Base-by-base conservation (phyloP, 1,140 invertebrate genomes). In the Drosophila equinoxialis region DNA sequence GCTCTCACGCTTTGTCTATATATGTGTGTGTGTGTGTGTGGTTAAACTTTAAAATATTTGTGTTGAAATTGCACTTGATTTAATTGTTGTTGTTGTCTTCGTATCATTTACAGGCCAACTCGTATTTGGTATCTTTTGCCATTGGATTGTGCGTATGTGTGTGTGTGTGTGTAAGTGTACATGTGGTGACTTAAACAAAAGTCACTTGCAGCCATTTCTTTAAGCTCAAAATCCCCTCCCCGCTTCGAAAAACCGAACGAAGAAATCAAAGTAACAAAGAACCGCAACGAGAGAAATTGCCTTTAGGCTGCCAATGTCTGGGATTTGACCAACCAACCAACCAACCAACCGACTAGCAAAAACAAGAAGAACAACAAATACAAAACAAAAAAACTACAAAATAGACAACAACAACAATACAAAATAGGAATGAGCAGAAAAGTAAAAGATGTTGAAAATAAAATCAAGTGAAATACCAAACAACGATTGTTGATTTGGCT, bases 11-110 rank as follows among this genome's bases (percentile, higher is more conserved):
- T 13, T 39, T 39, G 33, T 55, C 45, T 69, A 17, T 67, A 51
- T 66, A 1, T 17, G 17, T 17, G 17, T 17, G 57, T 30, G 51
- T 48, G 17, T 67, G 55, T 69, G 63, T 79, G 81, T 58, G 83
- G 82, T 68, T 79, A 64, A 79, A 82, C 76, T 87, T 87, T 87
- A 86, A 86, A 86, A 86, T 86, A 87, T 86, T 86, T 86, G 83
- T 71, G 79, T 86, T 79, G 79, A 87, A 86, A 83, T 87, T 87
- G 79, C 83, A 83, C 80, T 89, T 87, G 83, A 87, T 89, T 87
- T 87, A 87, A 87, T 87, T 87, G 84, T 87, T 89, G 84, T 83
- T 30, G 30, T 30, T 73, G 66, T 48, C 58, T 51, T 68, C 75
- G 67, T 87, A 83, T 86, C 76, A 70, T 70, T 87, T 79, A 87